phyloP scores from a whole-genome alignment of 1,140 invertebrate species.

The Aphis gossypii region DNA sequence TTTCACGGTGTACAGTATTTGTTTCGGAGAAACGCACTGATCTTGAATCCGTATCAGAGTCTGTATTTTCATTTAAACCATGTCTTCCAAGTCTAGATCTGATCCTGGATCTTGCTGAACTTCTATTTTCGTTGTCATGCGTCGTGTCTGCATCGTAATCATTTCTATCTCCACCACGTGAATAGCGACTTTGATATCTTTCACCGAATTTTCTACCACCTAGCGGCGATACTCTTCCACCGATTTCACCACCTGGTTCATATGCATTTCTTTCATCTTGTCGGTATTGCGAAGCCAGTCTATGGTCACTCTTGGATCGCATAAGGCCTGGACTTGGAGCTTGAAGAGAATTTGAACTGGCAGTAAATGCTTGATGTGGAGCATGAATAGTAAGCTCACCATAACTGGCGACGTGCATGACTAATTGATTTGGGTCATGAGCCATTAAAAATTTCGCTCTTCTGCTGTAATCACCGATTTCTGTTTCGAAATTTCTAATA shows the following conservation, averaged over 20 bases:
- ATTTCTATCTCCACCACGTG: conserved; percentile 58
- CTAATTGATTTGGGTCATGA: conserved; percentile 88
- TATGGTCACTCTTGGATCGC: conserved; percentile 92
- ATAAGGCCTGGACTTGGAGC: conserved; percentile 78
- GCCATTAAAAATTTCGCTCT: conserved; percentile 84
- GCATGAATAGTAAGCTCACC: conserved; percentile 84
- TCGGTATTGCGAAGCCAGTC: conserved; percentile 86
- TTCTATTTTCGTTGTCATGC: conserved; percentile 69
- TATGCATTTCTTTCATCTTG: conserved; percentile 74
- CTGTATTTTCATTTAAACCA: conserved; percentile 67
- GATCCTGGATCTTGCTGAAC: conserved; percentile 71
- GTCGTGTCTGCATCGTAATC: conserved; percentile 69
- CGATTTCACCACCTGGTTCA: conserved; percentile 62
- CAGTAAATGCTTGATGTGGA: conserved; percentile 66
- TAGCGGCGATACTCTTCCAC: conserved; percentile 71
- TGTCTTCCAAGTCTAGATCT: conserved; percentile 77
- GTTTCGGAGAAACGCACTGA: conserved; percentile 70
- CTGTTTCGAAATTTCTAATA: conserved; percentile 91
- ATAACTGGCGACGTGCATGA: conserved; percentile 79
- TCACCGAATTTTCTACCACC: conserved; percentile 78
- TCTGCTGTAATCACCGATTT: conserved; percentile 85
- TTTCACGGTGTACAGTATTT: conserved; percentile 67
- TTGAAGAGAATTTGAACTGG: conserved; percentile 66
- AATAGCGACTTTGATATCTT: conserved; percentile 63
- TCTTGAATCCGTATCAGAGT: conserved; percentile 74